Conservation (phyloP, 2,797 vertebrate species). For the Spinus olivaceus region DNA sequence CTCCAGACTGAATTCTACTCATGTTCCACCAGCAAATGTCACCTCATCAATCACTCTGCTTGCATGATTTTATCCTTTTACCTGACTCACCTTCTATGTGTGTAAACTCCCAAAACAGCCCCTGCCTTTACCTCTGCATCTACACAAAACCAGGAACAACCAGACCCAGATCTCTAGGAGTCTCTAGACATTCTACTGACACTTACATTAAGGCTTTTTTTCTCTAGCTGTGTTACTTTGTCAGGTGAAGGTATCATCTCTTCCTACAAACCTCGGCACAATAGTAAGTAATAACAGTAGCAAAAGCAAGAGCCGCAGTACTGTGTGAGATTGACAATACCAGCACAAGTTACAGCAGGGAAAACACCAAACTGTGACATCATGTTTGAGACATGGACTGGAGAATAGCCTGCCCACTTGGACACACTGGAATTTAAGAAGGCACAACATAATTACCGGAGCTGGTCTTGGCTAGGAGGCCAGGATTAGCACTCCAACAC, state of each 20-base stretch:
- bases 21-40: background rate
- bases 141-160: background rate
- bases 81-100: background rate
- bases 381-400: background rate
- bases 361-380: background rate
- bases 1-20: background rate
- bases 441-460: background rate
- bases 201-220: background rate
- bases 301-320: background rate
- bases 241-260: background rate
- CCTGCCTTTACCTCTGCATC: background rate
- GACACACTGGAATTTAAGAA: background rate
- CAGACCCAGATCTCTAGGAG: background rate
- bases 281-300: background rate
- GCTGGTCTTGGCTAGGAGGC: background rate
- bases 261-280: background rate
- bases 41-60: background rate
- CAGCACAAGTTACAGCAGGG: background rate
- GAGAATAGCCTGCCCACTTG: background rate
- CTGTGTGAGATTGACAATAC: background rate
- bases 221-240: background rate
- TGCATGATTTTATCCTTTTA: background rate
- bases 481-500: slow-evolving; percentile 9
- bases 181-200: background rate
- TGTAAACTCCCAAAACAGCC: background rate